Evolutionary conservation across 1,140 invertebrate genomes (phyloP).

Genomic region (Anastrepha obliqua): DNA sequence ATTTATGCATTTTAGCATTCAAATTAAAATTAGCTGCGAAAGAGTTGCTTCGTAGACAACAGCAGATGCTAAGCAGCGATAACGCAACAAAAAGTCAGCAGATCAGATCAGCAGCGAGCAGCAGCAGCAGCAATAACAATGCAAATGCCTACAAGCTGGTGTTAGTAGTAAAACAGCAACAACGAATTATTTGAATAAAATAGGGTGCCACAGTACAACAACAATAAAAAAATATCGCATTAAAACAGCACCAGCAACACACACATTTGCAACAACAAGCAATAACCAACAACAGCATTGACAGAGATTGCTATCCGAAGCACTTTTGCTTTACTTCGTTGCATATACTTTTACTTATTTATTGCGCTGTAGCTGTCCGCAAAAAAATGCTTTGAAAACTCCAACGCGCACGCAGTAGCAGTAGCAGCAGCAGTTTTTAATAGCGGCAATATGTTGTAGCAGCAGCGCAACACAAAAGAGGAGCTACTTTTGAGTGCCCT

Average conservation of each 20-base stretch:
- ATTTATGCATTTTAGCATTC: constrained; percentile 48
- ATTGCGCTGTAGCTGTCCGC: background rate
- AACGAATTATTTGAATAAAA: background rate
- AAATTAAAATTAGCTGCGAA: constrained; percentile 38
- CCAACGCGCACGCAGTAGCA: background rate
- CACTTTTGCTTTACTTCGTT: background rate
- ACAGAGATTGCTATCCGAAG: background rate
- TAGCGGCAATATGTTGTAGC: background rate
- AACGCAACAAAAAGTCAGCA: background rate
- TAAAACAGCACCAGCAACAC: background rate
- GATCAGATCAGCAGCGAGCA: background rate
- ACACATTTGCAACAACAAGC: no score
- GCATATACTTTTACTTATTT: background rate
- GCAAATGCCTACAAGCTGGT: no score
- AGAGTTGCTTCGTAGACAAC: background rate
- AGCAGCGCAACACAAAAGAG: background rate
- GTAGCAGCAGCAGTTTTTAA: background rate
- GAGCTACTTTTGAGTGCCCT: background rate
- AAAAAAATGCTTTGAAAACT: constrained; percentile 2
- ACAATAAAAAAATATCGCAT: background rate
- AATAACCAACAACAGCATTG: background rate
- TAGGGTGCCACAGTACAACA: background rate
- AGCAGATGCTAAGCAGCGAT: constrained; percentile 4
- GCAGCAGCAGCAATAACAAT: background rate
- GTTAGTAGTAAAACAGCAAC: background rate